Conservation (phyloP, 2,113 vertebrate genomes). For the Mobula birostris region DNA sequence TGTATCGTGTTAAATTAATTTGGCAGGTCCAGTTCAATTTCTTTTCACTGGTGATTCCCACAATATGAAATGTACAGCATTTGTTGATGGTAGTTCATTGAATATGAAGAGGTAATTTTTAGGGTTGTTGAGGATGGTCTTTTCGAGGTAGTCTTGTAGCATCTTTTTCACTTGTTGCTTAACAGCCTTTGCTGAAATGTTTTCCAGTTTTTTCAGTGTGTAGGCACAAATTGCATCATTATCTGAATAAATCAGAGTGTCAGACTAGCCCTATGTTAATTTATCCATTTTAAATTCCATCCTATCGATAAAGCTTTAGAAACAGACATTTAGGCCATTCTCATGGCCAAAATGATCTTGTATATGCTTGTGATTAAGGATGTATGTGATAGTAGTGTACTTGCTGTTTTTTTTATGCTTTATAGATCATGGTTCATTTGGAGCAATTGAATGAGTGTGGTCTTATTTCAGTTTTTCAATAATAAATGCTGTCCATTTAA, state of each 20-base stretch:
- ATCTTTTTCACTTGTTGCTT: too few species aligned
- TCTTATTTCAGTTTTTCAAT: neutral
- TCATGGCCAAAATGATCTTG: neutral
- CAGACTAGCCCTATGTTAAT: neutral
- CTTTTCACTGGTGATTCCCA: too few species aligned
- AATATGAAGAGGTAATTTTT: too few species aligned
- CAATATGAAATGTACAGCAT: too few species aligned
- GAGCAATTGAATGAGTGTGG: neutral
- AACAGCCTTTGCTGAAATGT: too few species aligned
- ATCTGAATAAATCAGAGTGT: neutral
- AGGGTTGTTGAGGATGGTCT: too few species aligned
- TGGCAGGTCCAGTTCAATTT: too few species aligned
- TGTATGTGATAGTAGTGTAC: neutral
- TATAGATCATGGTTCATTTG: neutral
- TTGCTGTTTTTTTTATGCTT: neutral
- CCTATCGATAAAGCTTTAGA: neutral
- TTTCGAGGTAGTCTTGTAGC: too few species aligned
- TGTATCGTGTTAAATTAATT: too few species aligned
- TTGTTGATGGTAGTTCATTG: too few species aligned
- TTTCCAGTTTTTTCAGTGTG: too few species aligned
- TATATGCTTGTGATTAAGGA: neutral
- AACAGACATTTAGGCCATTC: neutral
- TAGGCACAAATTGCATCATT: too few species aligned
- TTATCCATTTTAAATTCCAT: neutral
- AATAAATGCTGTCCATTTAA: constrained; percentile 29